Evolutionary conservation across 2,113 vertebrate genomes (phyloP).

Genomic region (Seriola rivoliana): DNA sequence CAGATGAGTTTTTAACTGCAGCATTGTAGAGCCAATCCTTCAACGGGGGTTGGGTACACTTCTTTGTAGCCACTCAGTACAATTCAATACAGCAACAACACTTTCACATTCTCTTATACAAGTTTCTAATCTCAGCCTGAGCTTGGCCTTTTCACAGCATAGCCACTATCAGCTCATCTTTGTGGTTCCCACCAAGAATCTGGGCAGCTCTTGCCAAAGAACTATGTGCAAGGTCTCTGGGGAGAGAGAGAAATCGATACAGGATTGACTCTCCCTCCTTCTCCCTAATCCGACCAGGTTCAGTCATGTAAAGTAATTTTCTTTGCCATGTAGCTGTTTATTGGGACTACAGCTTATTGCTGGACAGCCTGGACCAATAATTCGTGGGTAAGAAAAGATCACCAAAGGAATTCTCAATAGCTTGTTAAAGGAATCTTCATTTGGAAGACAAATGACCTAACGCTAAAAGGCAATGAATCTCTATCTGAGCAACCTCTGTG

Average conservation of each 20-base stretch:
- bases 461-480: constrained; percentile 34
- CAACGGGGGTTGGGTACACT: constrained; percentile 26
- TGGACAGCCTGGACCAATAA: constrained; percentile 5
- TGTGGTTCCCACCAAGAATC: constrained; percentile 36
- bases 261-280: constrained; percentile 36
- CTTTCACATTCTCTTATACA: constrained; percentile 37
- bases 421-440: constrained; percentile 38
- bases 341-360: constrained; percentile 14
- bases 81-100: constrained; percentile 45
- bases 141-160: constrained; percentile 22
- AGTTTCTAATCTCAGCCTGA: constrained; percentile 50
- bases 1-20: constrained; percentile 61
- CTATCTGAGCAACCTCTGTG: constrained; percentile 12
- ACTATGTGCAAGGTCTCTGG: constrained; percentile 18
- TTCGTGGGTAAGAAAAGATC: neutral
- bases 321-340: constrained; percentile 53
- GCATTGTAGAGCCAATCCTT: constrained; percentile 34
- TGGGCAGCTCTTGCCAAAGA: constrained; percentile 20
- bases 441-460: constrained; percentile 47
- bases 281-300: constrained; percentile 23
- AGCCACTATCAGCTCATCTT: constrained; percentile 16
- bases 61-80: constrained; percentile 20
- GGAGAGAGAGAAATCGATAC: constrained; percentile 53
- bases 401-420: constrained; percentile 16
- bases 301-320: constrained; percentile 58